Evolutionary conservation across 2,888 invertebrate species (phyloP).

Genomic region (Drosophila kambysellisi): DNA sequence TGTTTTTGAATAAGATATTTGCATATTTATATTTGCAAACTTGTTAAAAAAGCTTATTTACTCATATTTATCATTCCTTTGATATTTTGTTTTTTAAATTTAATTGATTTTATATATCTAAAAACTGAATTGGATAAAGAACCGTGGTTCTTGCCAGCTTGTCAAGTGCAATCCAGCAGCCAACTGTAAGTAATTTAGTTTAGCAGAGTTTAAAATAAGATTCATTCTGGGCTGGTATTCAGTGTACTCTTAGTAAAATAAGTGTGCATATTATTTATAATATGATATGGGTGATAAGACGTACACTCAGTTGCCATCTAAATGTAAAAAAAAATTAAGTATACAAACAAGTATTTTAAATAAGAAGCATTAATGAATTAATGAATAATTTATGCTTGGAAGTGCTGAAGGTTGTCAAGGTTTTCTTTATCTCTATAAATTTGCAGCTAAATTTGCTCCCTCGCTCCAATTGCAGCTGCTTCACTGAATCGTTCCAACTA

Average conservation of each 20-base stretch:
- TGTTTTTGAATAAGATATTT: neutral
- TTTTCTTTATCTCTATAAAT: neutral
- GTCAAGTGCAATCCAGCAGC: neutral
- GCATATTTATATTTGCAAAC: neutral
- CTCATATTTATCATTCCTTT: neutral
- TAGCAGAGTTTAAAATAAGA: neutral
- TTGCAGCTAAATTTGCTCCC: neutral
- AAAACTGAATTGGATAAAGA: neutral
- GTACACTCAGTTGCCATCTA: neutral
- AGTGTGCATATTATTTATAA: constrained; percentile 16
- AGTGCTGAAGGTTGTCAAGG: neutral
- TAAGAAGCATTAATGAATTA: neutral
- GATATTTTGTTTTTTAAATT: neutral
- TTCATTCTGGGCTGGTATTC: neutral
- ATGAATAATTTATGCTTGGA: neutral
- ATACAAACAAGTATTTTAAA: neutral
- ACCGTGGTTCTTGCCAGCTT: neutral
- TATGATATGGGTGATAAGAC: neutral
- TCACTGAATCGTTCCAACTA: neutral
- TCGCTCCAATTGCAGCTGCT: constrained; percentile 2
- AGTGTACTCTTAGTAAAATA: neutral
- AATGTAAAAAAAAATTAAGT: neutral
- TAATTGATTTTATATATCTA: neutral
- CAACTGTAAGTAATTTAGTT: neutral
- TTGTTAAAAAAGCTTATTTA: neutral